phyloP scores from a whole-genome alignment of 2,888 invertebrate species.

The Epinotia ramella region DNA sequence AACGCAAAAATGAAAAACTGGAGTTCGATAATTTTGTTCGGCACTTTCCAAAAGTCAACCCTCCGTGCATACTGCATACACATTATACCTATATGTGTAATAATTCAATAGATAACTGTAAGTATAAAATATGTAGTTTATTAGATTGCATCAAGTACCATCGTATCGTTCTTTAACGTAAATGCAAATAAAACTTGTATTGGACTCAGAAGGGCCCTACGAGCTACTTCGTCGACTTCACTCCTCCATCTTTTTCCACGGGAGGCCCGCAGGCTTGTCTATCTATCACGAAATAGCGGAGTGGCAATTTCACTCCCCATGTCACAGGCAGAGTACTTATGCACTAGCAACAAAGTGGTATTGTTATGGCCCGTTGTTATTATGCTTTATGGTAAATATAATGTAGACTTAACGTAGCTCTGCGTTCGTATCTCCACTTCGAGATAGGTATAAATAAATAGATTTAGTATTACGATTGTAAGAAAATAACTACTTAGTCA shows the following conservation, averaged over 20 bases:
- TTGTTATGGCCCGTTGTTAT: slow-evolving; percentile 9
- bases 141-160: background rate
- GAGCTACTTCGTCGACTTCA: slow-evolving; percentile 17
- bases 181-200: background rate
- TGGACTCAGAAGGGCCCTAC: background rate
- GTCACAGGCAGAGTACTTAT: slow-evolving; percentile 25
- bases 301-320: slow-evolving; percentile 34
- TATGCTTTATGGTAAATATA: background rate
- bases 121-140: background rate
- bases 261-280: slow-evolving; percentile 34
- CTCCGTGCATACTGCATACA: no score
- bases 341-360: slow-evolving; percentile 13
- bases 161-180: background rate
- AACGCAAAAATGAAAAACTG: no score
- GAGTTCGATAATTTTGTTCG: no score
- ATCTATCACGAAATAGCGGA: slow-evolving; percentile 37
- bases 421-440: background rate
- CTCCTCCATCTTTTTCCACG: slow-evolving; percentile 16
- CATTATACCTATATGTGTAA: no score
- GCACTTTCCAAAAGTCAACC: no score
- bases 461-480: no score
- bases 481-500: no score
- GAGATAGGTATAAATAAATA: background rate
- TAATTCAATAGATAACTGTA: no score
- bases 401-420: background rate